Evolutionary conservation across 1,140 invertebrate genomes (phyloP).

Genomic region (Drosophila kurseongensis): DNA sequence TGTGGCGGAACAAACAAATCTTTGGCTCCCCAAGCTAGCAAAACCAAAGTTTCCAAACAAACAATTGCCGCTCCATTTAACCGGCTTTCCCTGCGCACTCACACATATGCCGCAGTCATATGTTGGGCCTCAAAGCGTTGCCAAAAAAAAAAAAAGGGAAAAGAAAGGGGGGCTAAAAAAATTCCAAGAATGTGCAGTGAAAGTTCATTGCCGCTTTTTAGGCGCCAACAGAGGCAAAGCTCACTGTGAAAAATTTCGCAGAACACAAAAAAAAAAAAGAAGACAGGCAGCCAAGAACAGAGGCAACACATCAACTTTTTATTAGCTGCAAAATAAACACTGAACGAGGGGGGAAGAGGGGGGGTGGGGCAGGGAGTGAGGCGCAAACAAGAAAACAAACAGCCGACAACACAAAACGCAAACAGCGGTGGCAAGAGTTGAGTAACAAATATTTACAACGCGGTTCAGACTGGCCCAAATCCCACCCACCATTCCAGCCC

Average conservation of each 20-base stretch:
- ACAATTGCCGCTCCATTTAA: slow-evolving; percentile 56
- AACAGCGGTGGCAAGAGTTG: slow-evolving; percentile 74
- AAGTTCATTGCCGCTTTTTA: slow-evolving; percentile 65
- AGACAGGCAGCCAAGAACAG: slow-evolving; percentile 21
- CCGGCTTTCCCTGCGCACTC: slow-evolving; percentile 33
- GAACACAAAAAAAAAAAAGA: slow-evolving; percentile 17
- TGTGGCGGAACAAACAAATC: slow-evolving; percentile 35
- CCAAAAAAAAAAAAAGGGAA: slow-evolving; percentile 10
- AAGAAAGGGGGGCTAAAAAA: slow-evolving; percentile 16
- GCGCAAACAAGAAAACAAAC: slow-evolving; percentile 64
- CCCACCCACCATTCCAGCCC: not conserved
- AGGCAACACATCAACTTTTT: slow-evolving; percentile 73
- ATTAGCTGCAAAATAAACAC: slow-evolving; percentile 72
- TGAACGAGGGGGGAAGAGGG: too few species aligned
- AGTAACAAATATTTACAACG: slow-evolving; percentile 79
- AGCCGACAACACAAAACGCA: slow-evolving; percentile 62
- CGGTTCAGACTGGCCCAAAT: slow-evolving; percentile 25
- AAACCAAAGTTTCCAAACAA: slow-evolving; percentile 50
- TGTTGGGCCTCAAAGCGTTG: slow-evolving; percentile 33
- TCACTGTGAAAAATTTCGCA: slow-evolving; percentile 31
- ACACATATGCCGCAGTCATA: slow-evolving; percentile 43
- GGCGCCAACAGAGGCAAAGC: slow-evolving; percentile 38
- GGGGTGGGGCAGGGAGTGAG: slow-evolving; percentile 17
- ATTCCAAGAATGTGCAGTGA: slow-evolving; percentile 36
- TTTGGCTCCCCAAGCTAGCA: slow-evolving; percentile 35